Conservation (phyloP, 2,888 invertebrate genomes). For the Yponomeuta evonymella region DNA sequence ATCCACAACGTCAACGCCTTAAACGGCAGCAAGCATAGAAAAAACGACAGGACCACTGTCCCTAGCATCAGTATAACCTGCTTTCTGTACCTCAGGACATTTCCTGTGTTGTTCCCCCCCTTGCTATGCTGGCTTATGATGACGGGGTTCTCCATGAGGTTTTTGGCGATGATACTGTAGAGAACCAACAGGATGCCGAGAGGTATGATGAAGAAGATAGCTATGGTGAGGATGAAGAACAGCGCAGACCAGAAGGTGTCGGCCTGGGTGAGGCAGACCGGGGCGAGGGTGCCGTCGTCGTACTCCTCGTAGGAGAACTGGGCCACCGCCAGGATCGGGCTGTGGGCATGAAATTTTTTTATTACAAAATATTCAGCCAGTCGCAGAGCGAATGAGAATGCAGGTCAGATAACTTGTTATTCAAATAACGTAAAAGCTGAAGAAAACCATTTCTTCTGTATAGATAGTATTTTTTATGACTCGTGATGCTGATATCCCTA, state of each 20-base stretch:
- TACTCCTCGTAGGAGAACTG: slow-evolving; percentile 83
- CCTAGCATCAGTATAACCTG: slow-evolving; percentile 93
- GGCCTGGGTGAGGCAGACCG: slow-evolving; percentile 88
- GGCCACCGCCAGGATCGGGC: slow-evolving; percentile 90
- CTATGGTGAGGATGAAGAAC: slow-evolving; percentile 87
- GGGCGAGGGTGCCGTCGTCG: slow-evolving; percentile 81
- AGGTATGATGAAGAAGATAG: slow-evolving; percentile 90
- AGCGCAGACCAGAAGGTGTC: slow-evolving; percentile 85
- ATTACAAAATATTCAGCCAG: background rate
- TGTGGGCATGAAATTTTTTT: slow-evolving; percentile 54
- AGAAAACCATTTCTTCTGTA: too few relatives aligned
- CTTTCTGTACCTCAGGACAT: slow-evolving; percentile 83
- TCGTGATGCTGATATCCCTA: too few relatives aligned
- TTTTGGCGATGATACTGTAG: slow-evolving; percentile 90
- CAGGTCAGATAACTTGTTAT: too few relatives aligned
- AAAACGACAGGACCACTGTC: slow-evolving; percentile 92
- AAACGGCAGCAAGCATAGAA: slow-evolving; percentile 92
- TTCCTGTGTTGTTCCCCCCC: slow-evolving; percentile 59
- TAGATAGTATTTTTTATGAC: too few relatives aligned
- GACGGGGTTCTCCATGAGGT: slow-evolving; percentile 87
- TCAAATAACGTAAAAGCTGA: too few relatives aligned
- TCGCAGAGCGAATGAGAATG: background rate
- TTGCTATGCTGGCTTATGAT: slow-evolving; percentile 79
- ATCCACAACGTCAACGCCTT: slow-evolving; percentile 92
- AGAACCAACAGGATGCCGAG: slow-evolving; percentile 86